Percentiles rank a stretch among this genome's conserved stretches.
Evolutionary conservation across 2,113 vertebrate genomes (phyloP).

Genomic region (Tetrao urogallus): DNA sequence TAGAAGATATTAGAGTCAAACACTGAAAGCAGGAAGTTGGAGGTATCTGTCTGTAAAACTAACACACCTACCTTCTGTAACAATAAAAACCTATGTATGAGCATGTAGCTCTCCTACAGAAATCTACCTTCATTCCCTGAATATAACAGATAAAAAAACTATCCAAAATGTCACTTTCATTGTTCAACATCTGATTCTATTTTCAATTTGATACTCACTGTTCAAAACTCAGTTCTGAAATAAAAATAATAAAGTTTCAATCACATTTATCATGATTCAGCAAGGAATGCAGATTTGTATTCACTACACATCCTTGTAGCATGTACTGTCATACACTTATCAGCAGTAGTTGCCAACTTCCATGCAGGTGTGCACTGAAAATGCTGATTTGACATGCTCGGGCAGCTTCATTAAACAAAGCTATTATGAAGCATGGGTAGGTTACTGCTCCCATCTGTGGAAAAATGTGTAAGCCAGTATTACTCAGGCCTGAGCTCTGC

Average conservation of each 20-base stretch:
- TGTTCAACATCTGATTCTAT: background rate
- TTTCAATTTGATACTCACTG: background rate
- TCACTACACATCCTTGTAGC: background rate
- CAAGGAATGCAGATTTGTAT: background rate
- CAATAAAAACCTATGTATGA: background rate
- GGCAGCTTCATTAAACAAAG: background rate
- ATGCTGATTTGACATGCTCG: background rate
- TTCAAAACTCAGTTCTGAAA: background rate
- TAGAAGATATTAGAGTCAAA: background rate
- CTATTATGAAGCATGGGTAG: background rate
- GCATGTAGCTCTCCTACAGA: background rate
- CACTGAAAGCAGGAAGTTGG: background rate
- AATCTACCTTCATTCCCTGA: background rate
- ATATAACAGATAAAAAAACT: background rate
- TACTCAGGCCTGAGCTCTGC: background rate
- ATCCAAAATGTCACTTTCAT: background rate
- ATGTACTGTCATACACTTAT: background rate
- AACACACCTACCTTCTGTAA: background rate
- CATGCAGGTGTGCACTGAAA: background rate
- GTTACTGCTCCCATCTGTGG: background rate
- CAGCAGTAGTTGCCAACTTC: background rate
- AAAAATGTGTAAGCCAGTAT: rapidly evolving
- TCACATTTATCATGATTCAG: background rate
- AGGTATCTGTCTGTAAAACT: background rate
- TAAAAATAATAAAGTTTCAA: background rate